Base-by-base conservation (phyloP, 2,113 vertebrate species). In the Apeltes quadracus region DNA sequence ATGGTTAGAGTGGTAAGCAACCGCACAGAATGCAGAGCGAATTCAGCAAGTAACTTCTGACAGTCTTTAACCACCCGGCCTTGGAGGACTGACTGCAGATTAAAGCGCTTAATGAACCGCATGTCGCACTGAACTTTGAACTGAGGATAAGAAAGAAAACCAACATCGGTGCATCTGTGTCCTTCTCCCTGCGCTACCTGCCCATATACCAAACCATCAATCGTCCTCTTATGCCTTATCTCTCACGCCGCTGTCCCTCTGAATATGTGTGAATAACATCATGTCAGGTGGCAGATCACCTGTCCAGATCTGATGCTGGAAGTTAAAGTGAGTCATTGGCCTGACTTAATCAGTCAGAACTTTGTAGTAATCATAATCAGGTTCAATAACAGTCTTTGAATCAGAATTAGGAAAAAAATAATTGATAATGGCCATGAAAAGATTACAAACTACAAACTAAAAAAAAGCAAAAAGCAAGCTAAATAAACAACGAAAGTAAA, bases 401-500 rank as follows among this genome's bases (percentile, higher is more conserved):
- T 84, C 12, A 9, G 46, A 74, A 62, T 61, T 69, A 32, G 56
- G 55, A 73, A 69, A 36, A 65, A 46, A 66, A 57, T 58, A 84
- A 87, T 51, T 69, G 43, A 62, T n/a, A n/a, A n/a, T n/a, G n/a
- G n/a, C n/a, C 70, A 55, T 27, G 38, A 75, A 82, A 79, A 79
- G n/a, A 69, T 32, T 59, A 36, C n/a, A 63, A 65, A 68, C n/a
- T n/a, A n/a, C n/a, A 15, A 48, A 48, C 38, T 38, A 11, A 55
- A 48, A 58, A 44, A 74, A 75, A 20, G 13, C 13, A 36, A 15
- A 77, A 58, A 71, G 46, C 11, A 67, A 70, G 72, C 65, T n/a
- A 72, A 34, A 46, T 25, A 14, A 65, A 36, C 23, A 0, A 48
- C 38, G 25, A 71, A 77, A 67, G 7, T 11, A 72, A 20, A 65